Conservation (phyloP, 1,140 invertebrate species). For the Dreissena polymorpha region DNA sequence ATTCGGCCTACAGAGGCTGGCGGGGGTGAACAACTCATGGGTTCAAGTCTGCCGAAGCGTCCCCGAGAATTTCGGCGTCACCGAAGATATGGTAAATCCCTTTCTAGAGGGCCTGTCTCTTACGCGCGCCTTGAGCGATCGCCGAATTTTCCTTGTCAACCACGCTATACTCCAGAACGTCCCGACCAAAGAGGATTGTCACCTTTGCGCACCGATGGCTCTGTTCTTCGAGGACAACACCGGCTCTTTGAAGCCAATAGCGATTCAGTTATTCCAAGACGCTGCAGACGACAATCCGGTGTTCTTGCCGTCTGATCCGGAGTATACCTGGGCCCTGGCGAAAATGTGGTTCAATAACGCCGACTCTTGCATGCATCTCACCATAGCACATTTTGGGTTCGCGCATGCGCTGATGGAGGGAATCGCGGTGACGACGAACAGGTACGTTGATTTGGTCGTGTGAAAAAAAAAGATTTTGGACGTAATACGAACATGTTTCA, state of each 20-base stretch:
- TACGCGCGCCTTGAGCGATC: constrained; percentile 49
- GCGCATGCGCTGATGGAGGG: constrained; percentile 81
- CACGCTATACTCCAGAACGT: constrained; percentile 55
- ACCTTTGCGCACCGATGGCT: constrained; percentile 74
- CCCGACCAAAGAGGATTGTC: neutral
- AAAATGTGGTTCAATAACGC: constrained; percentile 82
- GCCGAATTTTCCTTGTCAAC: constrained; percentile 63
- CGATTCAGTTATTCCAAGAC: constrained; percentile 79
- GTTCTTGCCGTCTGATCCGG: constrained; percentile 79
- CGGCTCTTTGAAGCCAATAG: constrained; percentile 73
- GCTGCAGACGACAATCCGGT: constrained; percentile 76
- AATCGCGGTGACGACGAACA: no score
- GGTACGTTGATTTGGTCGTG: no score
- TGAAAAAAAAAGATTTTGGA: no score
- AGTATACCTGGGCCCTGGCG: constrained; percentile 79
- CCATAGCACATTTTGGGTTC: constrained; percentile 77
- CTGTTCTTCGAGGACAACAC: constrained; percentile 72
- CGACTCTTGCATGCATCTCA: constrained; percentile 78
- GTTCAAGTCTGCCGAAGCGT: constrained; percentile 16
- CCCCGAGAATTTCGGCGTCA: constrained; percentile 62
- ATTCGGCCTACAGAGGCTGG: constrained; percentile 70
- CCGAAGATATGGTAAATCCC: constrained; percentile 60
- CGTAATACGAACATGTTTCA: no score
- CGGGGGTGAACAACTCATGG: constrained; percentile 56
- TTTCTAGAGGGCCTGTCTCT: constrained; percentile 58